A percentile compares a stretch with the other conserved stretches of the same genome.
Evolutionary conservation across 2,888 invertebrate species (phyloP).

Genomic region (Nipponacmea schrenckii): DNA sequence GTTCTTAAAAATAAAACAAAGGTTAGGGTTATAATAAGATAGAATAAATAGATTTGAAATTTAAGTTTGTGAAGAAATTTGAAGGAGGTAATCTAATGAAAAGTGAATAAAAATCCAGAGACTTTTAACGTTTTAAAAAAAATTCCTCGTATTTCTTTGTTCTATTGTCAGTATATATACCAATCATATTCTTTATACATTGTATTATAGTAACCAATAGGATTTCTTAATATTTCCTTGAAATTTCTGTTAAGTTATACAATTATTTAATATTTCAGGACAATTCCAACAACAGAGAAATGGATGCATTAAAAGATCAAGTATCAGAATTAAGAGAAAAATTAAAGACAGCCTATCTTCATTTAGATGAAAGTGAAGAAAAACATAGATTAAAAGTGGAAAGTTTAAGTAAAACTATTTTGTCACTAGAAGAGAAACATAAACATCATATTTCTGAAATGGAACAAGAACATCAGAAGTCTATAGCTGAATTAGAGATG

Average conservation of each 20-base stretch:
- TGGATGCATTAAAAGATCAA: slow-evolving; percentile 67
- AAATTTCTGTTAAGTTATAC: too few species aligned
- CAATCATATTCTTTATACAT: too few species aligned
- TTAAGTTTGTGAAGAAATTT: too few species aligned
- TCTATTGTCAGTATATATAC: too few species aligned
- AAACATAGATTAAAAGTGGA: slow-evolving; percentile 50
- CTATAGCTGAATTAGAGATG: slow-evolving; percentile 68
- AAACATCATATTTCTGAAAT: slow-evolving; percentile 66
- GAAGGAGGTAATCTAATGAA: too few species aligned
- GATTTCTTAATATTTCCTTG: too few species aligned
- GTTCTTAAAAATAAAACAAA: slow-evolving; percentile 68
- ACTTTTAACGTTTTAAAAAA: too few species aligned
- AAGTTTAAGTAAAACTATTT: slow-evolving; percentile 54
- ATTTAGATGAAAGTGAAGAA: slow-evolving; percentile 69
- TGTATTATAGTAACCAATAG: too few species aligned
- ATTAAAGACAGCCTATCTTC: slow-evolving; percentile 42
- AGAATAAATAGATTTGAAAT: too few species aligned
- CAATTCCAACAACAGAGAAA: slow-evolving; percentile 45
- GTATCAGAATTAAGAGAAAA: slow-evolving; percentile 72
- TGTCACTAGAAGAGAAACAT: slow-evolving; percentile 60
- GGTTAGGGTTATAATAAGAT: slow-evolving; percentile 33
- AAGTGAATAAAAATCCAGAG: too few species aligned
- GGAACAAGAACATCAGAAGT: slow-evolving; percentile 76
- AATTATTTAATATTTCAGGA: slow-evolving; percentile 41
- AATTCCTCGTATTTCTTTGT: too few species aligned